Evolutionary conservation across 2,888 invertebrate genomes (phyloP).

Genomic region (Micoletzkya japonica): DNA sequence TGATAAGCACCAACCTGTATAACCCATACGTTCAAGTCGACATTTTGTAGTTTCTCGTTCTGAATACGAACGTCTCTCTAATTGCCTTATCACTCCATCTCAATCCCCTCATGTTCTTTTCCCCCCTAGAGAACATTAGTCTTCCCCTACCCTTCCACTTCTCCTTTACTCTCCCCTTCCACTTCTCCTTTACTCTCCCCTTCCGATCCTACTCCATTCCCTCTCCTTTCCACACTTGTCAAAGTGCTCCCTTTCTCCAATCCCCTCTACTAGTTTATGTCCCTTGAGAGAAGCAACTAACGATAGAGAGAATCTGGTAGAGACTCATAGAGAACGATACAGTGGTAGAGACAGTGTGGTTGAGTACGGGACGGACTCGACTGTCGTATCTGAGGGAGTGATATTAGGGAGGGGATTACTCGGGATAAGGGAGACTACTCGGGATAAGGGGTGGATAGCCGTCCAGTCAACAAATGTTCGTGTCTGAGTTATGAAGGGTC

Average conservation of each 20-base stretch:
- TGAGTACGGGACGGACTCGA: conserved; percentile 56
- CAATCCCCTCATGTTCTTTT: too few species aligned
- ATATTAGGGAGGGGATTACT: background rate
- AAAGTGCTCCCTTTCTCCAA: too few species aligned
- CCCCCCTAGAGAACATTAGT: too few species aligned
- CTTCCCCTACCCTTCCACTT: conserved; percentile 12
- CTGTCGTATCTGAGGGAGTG: conserved; percentile 56
- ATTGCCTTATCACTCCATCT: too few species aligned
- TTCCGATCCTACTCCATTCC: background rate
- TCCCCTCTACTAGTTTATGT: background rate
- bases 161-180: background rate
- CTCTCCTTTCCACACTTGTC: too few species aligned
- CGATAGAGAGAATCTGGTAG: conserved; percentile 60
- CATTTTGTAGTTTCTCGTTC: conserved; percentile 62
- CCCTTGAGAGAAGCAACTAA: conserved; percentile 31
- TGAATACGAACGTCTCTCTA: conserved; percentile 38
- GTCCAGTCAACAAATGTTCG: background rate
- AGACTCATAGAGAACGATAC: conserved; percentile 61
- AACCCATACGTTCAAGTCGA: conserved; percentile 63
- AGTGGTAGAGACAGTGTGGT: conserved; percentile 54
- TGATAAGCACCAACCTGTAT: conserved; percentile 38
- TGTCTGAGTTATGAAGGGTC: background rate
- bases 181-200: background rate
- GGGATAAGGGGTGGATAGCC: too few species aligned
- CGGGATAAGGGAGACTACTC: background rate